Base-by-base conservation (phyloP, 2,797 vertebrate species). In the Echeneis naucrates region DNA sequence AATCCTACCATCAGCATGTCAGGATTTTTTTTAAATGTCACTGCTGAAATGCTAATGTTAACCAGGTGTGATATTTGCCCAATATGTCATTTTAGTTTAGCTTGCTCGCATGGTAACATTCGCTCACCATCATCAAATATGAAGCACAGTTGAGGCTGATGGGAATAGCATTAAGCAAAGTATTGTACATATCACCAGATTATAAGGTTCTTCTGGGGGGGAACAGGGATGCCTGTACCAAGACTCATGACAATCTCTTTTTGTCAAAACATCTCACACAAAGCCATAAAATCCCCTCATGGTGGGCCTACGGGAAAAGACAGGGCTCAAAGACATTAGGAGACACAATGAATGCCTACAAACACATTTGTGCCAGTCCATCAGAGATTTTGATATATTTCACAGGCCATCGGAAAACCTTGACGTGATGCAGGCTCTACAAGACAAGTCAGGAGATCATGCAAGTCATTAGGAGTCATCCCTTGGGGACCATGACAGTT, bases 331-430 rank as follows among this genome's bases (percentile, higher is more conserved):
- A 6, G 14, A 17, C 4, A 48, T 21, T 32, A n/a, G 16, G 14
- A 19, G 8, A n/a, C 26, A 23, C 44, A 10, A 24, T 12, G 13
- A 58, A 40, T 23, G 65, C 2, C 53, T 57, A 11, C 9, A 24
- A 14, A 32, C 21, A 26, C 5, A 21, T 13, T 13, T 19, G n/a
- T 48, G n/a, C 23, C 10, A 30, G 11, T 35, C 19, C 14, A 14
- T 71, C 30, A 10, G 11, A 51, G 8, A 51, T 40, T 62, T 27
- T 45, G 38, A 64, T 5, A 32, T 38, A 67, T 23, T 60, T 60
- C 8, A 5, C 23, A 32, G 45, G 16, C 19, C 11, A 44, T 23
- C 11, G 54, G 40, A 42, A 53, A 38, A 19, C 19, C 26, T 55
- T n/a, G 26, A 56, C 13, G 26, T 21, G 40, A 32, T 13, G 60